A percentile compares a stretch with the other conserved stretches of the same genome.
These are phyloP conservation scores for Solea solea DNA, from an alignment of 2,113 vertebrate species.

Conservation along the genomic window DNA sequence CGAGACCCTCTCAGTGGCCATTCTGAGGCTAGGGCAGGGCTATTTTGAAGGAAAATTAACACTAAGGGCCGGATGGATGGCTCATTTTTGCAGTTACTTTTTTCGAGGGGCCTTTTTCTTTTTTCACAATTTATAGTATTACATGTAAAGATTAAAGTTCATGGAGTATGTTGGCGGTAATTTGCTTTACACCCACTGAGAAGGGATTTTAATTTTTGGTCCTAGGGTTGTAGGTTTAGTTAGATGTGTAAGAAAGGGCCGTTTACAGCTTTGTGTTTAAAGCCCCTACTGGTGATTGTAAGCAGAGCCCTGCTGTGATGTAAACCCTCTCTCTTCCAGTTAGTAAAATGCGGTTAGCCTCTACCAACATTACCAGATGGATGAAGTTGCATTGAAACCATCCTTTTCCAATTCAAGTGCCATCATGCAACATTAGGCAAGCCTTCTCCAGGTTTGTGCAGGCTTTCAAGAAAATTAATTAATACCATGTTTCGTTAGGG, in stretches of 20 bases:
- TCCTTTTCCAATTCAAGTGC: constrained; percentile 62
- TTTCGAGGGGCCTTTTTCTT: constrained; percentile 35
- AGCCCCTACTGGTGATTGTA: constrained; percentile 24
- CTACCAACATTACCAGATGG: constrained; percentile 50
- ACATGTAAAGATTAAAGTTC: constrained; percentile 57
- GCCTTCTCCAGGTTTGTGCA: constrained; percentile 69
- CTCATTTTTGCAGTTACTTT: constrained; percentile 54
- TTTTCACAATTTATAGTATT: constrained; percentile 45
- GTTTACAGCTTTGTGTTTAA: constrained; percentile 30
- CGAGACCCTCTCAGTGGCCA: constrained; percentile 74
- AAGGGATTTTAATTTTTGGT: constrained; percentile 17
- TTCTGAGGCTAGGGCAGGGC: constrained; percentile 52
- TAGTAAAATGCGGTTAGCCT: constrained; percentile 51
- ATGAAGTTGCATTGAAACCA: constrained; percentile 55
- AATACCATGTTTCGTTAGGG: constrained; percentile 80
- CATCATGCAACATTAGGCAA: constrained; percentile 73
- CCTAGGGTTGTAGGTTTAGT: constrained; percentile 24
- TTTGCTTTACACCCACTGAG: constrained; percentile 48
- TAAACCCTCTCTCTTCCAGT: constrained; percentile 51
- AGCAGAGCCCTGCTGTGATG: constrained; percentile 46
- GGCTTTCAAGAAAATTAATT: constrained; percentile 78
- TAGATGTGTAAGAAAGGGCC: constrained; percentile 34
- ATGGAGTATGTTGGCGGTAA: constrained; percentile 40
- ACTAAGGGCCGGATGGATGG: constrained; percentile 62
- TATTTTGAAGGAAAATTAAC: constrained; percentile 66